phyloP scores from a whole-genome alignment of 2,113 vertebrate genomes.

The Neotoma lepida region DNA sequence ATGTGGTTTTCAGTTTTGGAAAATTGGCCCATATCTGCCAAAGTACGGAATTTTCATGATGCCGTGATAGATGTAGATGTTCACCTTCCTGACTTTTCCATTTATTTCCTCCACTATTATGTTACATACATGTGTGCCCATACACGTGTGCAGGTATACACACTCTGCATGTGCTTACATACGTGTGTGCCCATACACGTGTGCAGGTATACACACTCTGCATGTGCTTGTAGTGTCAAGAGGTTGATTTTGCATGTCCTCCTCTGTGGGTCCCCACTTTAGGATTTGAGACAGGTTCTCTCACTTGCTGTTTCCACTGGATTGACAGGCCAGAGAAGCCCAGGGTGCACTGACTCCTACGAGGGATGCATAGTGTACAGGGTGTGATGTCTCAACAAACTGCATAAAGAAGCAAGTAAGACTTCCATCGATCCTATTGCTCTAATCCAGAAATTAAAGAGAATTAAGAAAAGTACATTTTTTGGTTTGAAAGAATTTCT shows the following conservation, averaged over 20 bases:
- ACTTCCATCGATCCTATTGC: neutral
- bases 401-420: neutral
- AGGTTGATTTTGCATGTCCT: too few relatives aligned
- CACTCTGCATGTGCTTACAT: neutral
- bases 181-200: neutral
- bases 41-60: neutral
- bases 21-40: neutral
- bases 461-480: neutral
- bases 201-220: neutral
- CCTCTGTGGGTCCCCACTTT: too few relatives aligned
- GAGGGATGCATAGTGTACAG: neutral
- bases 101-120: neutral
- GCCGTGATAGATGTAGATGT: neutral
- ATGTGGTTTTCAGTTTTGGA: neutral
- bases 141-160: neutral
- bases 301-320: neutral
- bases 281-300: neutral
- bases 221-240: too few relatives aligned
- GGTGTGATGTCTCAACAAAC: neutral
- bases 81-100: neutral
- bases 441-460: slow-evolving; percentile 12
- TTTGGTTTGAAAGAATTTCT: neutral
- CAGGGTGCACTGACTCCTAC: too few relatives aligned
- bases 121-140: neutral
- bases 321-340: neutral